Percentiles rank a stretch among this genome's conserved stretches.
These are phyloP conservation scores for Sinocyclocheilus maitianheensis DNA, from an alignment of 2,113 vertebrate genomes.

Conservation along the genomic window DNA sequence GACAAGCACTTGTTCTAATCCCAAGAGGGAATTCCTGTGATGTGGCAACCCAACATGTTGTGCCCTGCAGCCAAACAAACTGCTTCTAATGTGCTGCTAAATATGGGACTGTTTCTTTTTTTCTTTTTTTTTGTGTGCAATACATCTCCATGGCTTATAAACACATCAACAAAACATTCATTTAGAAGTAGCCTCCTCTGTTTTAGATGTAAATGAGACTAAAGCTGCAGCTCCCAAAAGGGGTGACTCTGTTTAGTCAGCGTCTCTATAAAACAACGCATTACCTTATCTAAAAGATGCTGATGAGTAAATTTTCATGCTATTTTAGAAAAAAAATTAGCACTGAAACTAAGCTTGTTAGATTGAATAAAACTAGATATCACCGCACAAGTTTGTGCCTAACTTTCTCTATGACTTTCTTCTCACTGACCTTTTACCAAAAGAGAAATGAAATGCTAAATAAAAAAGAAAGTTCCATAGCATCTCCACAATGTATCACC, in stretches of 20 bases:
- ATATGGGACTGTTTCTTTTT: constrained; percentile 46
- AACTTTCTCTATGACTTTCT: constrained; percentile 34
- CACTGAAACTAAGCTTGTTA: neutral
- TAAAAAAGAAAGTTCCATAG: constrained; percentile 38
- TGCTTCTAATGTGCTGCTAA: constrained; percentile 43
- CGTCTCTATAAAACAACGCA: constrained; percentile 28
- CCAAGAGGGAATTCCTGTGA: constrained; percentile 48
- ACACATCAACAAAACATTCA: constrained; percentile 38
- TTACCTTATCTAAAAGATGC: constrained; percentile 29
- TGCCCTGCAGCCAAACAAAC: constrained; percentile 55
- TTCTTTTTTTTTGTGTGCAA: neutral
- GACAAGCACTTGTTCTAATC: constrained; percentile 54
- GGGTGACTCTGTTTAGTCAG: constrained; percentile 41
- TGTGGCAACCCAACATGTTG: constrained; percentile 48
- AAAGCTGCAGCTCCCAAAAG: constrained; percentile 29
- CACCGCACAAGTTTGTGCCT: neutral
- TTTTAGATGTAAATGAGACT: constrained; percentile 41
- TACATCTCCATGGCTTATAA: constrained; percentile 12
- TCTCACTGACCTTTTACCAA: constrained; percentile 54
- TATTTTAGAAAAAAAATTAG: neutral
- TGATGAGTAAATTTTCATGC: constrained; percentile 35
- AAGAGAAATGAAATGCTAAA: constrained; percentile 18
- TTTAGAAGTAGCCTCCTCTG: constrained; percentile 11
- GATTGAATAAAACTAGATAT: neutral
- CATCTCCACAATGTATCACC: neutral